phyloP scores from a whole-genome alignment of 2,113 vertebrate species.

The Cairina moschata region DNA sequence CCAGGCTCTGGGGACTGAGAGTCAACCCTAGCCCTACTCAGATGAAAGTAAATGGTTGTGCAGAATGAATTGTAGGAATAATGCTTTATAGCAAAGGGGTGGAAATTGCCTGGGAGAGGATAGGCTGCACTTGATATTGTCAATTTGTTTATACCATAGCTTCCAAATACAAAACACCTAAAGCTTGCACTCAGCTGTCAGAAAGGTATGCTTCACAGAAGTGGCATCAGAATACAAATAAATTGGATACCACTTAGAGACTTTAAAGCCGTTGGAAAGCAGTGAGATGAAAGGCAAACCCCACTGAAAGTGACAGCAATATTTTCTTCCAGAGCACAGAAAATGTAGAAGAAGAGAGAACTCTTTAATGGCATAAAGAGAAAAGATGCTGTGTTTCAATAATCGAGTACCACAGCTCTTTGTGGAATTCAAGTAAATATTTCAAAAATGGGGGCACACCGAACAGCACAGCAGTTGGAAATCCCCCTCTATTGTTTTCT shows the following conservation, averaged over 20 bases:
- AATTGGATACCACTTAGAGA: slow-evolving; percentile 68
- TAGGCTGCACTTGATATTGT: slow-evolving; percentile 50
- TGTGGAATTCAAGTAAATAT: slow-evolving; percentile 47
- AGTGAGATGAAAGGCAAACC: slow-evolving; percentile 69
- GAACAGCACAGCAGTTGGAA: slow-evolving; percentile 5
- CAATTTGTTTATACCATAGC: slow-evolving; percentile 55
- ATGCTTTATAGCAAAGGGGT: not conserved
- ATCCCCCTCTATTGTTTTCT: not conserved
- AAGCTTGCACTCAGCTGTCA: slow-evolving; percentile 47
- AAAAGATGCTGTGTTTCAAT: slow-evolving; percentile 36
- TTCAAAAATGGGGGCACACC: slow-evolving; percentile 38
- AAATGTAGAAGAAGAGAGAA: slow-evolving; percentile 52
- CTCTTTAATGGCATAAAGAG: slow-evolving; percentile 47
- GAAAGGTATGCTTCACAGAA: slow-evolving; percentile 52
- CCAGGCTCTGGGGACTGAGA: slow-evolving; percentile 6
- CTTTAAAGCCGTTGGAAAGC: slow-evolving; percentile 52
- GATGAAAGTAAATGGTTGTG: slow-evolving; percentile 7
- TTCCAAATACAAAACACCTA: slow-evolving; percentile 39
- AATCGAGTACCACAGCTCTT: slow-evolving; percentile 15
- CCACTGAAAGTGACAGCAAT: slow-evolving; percentile 64
- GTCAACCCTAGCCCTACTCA: not conserved
- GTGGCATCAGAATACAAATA: slow-evolving; percentile 70
- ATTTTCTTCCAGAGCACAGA: slow-evolving; percentile 59
- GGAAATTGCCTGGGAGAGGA: slow-evolving; percentile 52
- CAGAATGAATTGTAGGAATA: slow-evolving; percentile 38